These are phyloP conservation scores for Chrysodeixis includens DNA, from an alignment of 2,888 invertebrate species.

Conservation along the genomic window DNA sequence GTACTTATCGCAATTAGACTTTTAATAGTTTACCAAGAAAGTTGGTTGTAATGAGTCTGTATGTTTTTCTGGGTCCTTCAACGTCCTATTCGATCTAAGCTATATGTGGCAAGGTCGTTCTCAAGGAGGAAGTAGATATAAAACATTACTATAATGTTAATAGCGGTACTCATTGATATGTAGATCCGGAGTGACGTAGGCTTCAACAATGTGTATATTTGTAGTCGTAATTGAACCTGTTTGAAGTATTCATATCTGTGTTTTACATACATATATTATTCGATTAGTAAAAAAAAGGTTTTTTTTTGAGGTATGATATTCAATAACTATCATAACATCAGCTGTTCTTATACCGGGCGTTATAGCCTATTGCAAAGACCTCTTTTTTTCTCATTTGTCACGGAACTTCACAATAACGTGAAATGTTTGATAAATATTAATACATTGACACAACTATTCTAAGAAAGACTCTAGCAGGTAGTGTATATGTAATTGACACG, in stretches of 20 bases:
- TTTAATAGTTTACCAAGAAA: slow-evolving; percentile 25
- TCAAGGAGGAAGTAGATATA: slow-evolving; percentile 39
- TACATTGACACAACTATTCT: no score
- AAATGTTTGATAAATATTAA: no score
- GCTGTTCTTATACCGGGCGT: no score
- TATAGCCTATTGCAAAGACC: no score
- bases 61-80: slow-evolving; percentile 8
- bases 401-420: no score
- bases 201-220: slow-evolving; percentile 15
- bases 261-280: no score
- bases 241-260: background rate
- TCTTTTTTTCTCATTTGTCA: no score
- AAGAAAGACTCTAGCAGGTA: slow-evolving; percentile 15
- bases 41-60: slow-evolving; percentile 15
- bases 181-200: slow-evolving; percentile 38
- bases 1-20: background rate
- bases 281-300: no score
- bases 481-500: slow-evolving; percentile 43
- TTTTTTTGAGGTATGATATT: no score
- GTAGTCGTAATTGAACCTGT: background rate
- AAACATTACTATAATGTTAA: slow-evolving; percentile 32
- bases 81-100: slow-evolving; percentile 14
- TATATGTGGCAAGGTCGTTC: slow-evolving; percentile 26
- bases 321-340: no score
- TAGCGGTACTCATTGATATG: slow-evolving; percentile 34